Evolutionary conservation across 2,113 vertebrate species (phyloP).

Genomic region (Percopsis transmontana): DNA sequence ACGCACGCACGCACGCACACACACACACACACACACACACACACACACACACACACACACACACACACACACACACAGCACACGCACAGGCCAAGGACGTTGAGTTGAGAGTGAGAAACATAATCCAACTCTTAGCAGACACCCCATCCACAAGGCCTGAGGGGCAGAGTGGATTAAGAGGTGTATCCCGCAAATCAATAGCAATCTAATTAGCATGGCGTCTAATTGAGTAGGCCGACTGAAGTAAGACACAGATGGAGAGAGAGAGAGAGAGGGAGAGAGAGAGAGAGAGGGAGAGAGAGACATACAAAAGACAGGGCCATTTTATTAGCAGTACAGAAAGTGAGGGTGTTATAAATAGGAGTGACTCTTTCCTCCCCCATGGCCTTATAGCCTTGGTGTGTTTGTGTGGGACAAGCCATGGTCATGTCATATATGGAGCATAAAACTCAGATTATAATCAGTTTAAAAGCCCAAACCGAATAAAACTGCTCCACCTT

Average conservation of each 20-base stretch:
- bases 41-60: conserved; percentile 22
- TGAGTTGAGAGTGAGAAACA: conserved; percentile 57
- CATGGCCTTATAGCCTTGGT: too few relatives aligned
- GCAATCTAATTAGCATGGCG: conserved; percentile 66
- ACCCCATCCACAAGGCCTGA: conserved; percentile 52
- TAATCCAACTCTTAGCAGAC: conserved; percentile 64
- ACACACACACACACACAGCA: conserved; percentile 2
- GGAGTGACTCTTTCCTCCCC: too few relatives aligned
- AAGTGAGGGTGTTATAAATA: too few relatives aligned
- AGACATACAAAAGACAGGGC: not conserved
- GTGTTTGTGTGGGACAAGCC: too few relatives aligned
- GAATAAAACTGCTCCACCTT: too few relatives aligned
- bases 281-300: conserved; percentile 14
- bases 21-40: not conserved
- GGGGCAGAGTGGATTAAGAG: conserved; percentile 71
- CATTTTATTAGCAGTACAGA: not conserved
- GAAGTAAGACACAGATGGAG: conserved; percentile 26
- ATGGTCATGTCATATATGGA: too few relatives aligned
- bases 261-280: conserved; percentile 22
- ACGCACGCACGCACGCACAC: not conserved
- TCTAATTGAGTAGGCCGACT: conserved; percentile 68
- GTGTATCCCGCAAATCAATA: conserved; percentile 74
- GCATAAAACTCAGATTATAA: too few relatives aligned
- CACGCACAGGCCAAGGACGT: conserved; percentile 60
- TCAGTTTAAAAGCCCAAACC: too few relatives aligned